Base-by-base conservation (phyloP, 2,888 invertebrate species). In the Aquatica leii region DNA sequence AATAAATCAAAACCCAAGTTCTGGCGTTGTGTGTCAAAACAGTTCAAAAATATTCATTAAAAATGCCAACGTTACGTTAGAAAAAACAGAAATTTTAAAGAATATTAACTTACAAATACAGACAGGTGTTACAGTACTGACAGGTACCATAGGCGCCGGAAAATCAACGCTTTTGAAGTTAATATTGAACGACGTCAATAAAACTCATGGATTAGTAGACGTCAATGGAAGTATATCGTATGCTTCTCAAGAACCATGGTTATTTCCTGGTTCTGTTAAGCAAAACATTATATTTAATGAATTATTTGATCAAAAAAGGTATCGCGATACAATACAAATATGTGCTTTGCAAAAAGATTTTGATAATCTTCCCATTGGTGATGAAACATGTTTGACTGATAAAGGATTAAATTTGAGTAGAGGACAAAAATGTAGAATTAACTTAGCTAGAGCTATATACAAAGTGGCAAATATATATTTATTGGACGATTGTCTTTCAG, bases 401-500 rank as follows among this genome's bases (percentile, higher is more conserved):
- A 85, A 90, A 46, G 93, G 93, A 9, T 86, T 90, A 0, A 88
- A 89, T 12, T 80, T 94, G 8, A 92, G 91, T 18, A 93, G 93
- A 11, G 93, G 93, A 12, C 93, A 93, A 80, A 87, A 87, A 76
- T 92, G 93, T 0, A 84, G 93, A 66, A 86, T 94, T 35, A 91
- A 90, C 77, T 82, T 94, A 50, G 91, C 90, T 0, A 83, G 92
- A 73, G 87, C 90, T 0, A 82, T 92, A 50, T 92, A 92, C 74
- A 86, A 86, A 69, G 85, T 89, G 68, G 90, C 90, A 0, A 92
- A 92, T 70, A 84, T 92, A 24, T 92, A 91, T 73, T 80, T 92
- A 24, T 79, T 92, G 46, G 92, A 93, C 72, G 92, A 93, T 77
- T 92, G 92, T 0, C 79, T 93, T 17, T 90, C 90, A 41, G 91